A percentile compares a stretch with the other conserved stretches of the same genome.
Evolutionary conservation across 1,140 invertebrate genomes (phyloP).

Genomic region (Drosophila kurseongensis): DNA sequence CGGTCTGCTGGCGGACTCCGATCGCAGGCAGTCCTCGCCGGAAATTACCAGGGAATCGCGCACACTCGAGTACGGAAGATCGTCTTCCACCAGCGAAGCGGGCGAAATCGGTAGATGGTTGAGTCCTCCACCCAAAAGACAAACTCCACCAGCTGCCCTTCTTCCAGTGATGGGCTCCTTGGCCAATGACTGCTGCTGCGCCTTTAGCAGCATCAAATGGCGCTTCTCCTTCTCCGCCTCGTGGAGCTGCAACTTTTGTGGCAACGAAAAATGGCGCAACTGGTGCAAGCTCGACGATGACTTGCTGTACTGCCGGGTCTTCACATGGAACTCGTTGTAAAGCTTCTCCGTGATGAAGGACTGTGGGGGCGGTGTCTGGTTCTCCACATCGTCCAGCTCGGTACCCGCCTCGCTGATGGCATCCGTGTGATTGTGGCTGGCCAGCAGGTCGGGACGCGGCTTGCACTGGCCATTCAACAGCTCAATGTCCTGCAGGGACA

Average conservation of each 20-base stretch:
- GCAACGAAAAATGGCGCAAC: slow-evolving; percentile 74
- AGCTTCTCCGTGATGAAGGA: slow-evolving; percentile 87
- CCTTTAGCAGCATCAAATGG: slow-evolving; percentile 53
- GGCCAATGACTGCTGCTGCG: slow-evolving; percentile 46
- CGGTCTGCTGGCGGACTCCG: slow-evolving; percentile 11
- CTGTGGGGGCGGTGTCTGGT: slow-evolving; percentile 84
- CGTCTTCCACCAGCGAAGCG: slow-evolving; percentile 72
- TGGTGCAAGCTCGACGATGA: slow-evolving; percentile 87
- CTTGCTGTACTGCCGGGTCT: slow-evolving; percentile 87
- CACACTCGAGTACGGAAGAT: slow-evolving; percentile 82
- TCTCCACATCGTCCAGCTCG: slow-evolving; percentile 77
- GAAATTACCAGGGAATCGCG: slow-evolving; percentile 76
- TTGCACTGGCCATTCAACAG: slow-evolving; percentile 64
- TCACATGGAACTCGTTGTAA: slow-evolving; percentile 87
- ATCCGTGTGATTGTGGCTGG: slow-evolving; percentile 55
- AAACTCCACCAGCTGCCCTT: slow-evolving; percentile 76
- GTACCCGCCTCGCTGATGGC: slow-evolving; percentile 78
- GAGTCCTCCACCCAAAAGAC: slow-evolving; percentile 57
- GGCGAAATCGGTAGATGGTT: slow-evolving; percentile 32
- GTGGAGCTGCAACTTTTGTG: slow-evolving; percentile 77
- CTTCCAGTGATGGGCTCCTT: slow-evolving; percentile 70
- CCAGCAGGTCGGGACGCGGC: slow-evolving; percentile 71
- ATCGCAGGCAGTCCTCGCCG: slow-evolving; percentile 45
- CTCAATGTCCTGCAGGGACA: slow-evolving; percentile 81
- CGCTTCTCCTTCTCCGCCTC: slow-evolving; percentile 69